Evolutionary conservation across 2,797 vertebrate genomes (phyloP), one percentile per base, ranked within the genome.

Genomic region (Sebastes minor): DNA sequence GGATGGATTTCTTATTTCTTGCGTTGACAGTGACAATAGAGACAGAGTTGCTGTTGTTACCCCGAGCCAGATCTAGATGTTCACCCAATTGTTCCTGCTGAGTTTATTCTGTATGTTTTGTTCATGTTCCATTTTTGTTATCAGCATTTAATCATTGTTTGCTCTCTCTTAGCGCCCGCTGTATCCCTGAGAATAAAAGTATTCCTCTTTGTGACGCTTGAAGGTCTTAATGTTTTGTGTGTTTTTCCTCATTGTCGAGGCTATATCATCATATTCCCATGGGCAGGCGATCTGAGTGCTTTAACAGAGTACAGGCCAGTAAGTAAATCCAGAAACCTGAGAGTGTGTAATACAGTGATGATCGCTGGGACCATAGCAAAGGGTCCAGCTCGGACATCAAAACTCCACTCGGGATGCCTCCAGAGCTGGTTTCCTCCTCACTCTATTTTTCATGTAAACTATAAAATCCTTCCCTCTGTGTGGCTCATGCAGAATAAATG

Each of bases 401-500:
- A 70, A 78, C 28, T 78, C 63, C 23, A 52, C 32, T 63, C 49
- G 22, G 61, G 69, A 68, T 59, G 12, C 49, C 46, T 67, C 59
- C 42, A 23, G 82, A 75, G 42, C 42, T 57, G 63, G n/a, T 42
- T 72, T 20, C 38, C n/a, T 67, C 46, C 32, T 46, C 61, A 38
- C 65, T 62, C 60, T 63, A 64, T 85, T 85, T 88, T 80, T 83
- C 56, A 86, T 78, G 82, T 67, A 56, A 88, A 85, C 57, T 64
- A 61, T 73, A 74, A 83, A 83, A 81, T 35, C 70, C 56, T 35
- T 67, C 35, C 66, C 25, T 25, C n/a, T 73, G 56, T 65, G 71
- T 35, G 61, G 46, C 32, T 92, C 80, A 76, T 86, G 79, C 61
- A 83, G 49, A 85, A 83, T 87, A 72, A 78, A 90, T 84, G 82